phyloP scores from a whole-genome alignment of 2,113 vertebrate genomes.

The Octodon degus region DNA sequence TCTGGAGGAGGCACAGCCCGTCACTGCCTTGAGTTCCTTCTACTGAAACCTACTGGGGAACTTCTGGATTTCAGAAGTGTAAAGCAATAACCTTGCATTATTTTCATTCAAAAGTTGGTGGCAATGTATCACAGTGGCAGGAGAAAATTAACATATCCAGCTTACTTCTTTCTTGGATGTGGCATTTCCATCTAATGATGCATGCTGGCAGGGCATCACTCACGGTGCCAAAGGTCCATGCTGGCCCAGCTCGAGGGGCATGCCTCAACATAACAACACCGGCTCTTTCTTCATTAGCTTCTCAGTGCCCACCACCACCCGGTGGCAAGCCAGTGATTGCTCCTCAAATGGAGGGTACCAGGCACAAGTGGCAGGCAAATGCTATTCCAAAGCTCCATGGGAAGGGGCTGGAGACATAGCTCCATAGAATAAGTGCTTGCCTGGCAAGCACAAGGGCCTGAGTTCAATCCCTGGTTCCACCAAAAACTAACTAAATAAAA shows the following conservation, averaged over 20 bases:
- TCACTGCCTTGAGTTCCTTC: neutral
- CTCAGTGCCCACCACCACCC: neutral
- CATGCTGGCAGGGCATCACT: neutral
- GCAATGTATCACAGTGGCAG: neutral
- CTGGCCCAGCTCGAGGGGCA: neutral
- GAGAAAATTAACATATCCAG: neutral
- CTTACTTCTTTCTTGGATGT: neutral
- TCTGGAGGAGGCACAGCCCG: neutral
- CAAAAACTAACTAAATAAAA: no score
- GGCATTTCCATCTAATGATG: slow-evolving; percentile 10
- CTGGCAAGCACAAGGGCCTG: no score
- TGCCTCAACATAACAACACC: neutral
- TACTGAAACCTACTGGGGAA: neutral
- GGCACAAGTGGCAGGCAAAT: neutral
- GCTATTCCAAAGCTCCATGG: neutral
- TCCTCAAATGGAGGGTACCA: neutral
- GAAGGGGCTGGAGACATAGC: no score
- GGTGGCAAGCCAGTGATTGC: neutral
- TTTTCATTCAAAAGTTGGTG: neutral
- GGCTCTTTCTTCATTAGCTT: neutral
- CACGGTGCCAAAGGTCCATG: neutral
- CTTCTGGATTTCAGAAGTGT: neutral
- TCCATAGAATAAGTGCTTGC: no score
- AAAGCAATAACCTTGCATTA: neutral
- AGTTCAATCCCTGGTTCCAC: no score